Evolutionary conservation across 2,113 vertebrate genomes (phyloP), one percentile per base, ranked within the genome.

Genomic region (Lampris incognitus): DNA sequence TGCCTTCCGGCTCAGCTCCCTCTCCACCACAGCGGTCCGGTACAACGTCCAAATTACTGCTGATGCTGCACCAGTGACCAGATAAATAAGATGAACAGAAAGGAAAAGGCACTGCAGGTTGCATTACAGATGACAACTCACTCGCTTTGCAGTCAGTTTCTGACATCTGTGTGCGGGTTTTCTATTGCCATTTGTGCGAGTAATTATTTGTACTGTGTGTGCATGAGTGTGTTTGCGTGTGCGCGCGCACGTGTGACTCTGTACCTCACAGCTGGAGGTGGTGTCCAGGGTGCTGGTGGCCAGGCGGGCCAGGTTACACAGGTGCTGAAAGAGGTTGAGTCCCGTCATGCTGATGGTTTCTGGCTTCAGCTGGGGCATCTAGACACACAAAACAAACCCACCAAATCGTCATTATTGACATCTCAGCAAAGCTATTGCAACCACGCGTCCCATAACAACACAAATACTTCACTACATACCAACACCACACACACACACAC

Each of bases 281-380:
- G 96, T 98, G 90, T 99, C 98, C 52, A 99, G 97, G 0, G 98
- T 94, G 75, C 98, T 98, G 41, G 97, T 99, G 80, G 98, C 98
- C 79, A 99, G 89, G 1, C 98, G 96, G 62, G 98, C 98, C 88
- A 99, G 93, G 86, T 99, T 99, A 89, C 98, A 99, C 42, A 99
- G 93, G 85, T 99, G 98, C 82, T 99, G 98, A 84, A 99, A 99
- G 46, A 99, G 95, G 92, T 99, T 99, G 55, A 99, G 95, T 41
- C 98, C 98, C 2, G 98, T 99, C 98, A 99, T 99, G 73, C 97
- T 99, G 89, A 99, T 99, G 0, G 96, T 98, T 93, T 99, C 98
- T 4, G 98, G 98, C 89, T 99, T 99, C 63, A 99, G 89, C 87
- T 99, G 97, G 5, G 98, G 98, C 97, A 99, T 99, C 98, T 99